Conservation (phyloP, 2,113 vertebrate genomes). For the Equus przewalskii region DNA sequence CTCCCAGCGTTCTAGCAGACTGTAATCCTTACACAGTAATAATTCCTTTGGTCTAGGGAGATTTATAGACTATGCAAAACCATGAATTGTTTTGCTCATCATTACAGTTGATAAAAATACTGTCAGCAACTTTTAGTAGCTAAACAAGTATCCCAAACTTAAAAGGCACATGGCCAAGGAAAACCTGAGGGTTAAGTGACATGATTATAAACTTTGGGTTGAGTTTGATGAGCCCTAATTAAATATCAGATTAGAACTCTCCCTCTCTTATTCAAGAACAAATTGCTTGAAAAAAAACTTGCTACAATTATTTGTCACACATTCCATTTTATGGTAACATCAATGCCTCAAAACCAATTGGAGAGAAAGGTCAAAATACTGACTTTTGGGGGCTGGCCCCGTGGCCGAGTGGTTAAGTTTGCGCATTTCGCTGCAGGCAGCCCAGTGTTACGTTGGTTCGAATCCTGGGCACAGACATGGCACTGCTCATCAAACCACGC, state of each 20-base stretch:
- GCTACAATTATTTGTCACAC: neutral
- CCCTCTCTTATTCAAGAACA: neutral
- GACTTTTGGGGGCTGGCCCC: neutral
- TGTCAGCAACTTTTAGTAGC: neutral
- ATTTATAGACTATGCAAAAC: constrained; percentile 14
- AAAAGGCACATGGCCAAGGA: neutral
- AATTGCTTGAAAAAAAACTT: neutral
- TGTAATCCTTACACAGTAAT: neutral
- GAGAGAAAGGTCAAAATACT: neutral
- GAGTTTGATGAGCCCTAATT: neutral
- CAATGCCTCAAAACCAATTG: neutral
- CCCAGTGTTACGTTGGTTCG: no score
- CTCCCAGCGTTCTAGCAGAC: neutral
- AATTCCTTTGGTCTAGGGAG: neutral
- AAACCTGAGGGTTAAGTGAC: neutral
- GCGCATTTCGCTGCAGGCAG: no score
- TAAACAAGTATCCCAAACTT: neutral
- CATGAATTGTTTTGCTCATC: neutral
- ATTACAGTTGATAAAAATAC: neutral
- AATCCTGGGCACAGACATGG: no score
- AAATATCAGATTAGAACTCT: neutral
- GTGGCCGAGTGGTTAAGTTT: no score
- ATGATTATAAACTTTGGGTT: neutral
- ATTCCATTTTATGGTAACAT: neutral
- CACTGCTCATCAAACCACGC: no score